phyloP scores from a whole-genome alignment of 2,113 vertebrate genomes.

The Limnothrissa miodon region DNA sequence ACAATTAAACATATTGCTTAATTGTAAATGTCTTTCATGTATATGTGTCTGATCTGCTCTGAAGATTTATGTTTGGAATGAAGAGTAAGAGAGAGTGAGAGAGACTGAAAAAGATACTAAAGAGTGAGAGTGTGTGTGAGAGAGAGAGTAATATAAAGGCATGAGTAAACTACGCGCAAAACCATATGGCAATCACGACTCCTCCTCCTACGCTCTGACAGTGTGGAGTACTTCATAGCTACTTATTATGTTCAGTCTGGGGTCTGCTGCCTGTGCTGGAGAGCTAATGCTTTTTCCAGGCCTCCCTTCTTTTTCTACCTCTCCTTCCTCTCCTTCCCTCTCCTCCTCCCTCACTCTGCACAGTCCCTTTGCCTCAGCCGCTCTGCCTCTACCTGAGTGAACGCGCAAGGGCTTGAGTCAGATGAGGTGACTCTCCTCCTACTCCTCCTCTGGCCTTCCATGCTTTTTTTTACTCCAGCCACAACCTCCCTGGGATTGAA shows the following conservation, averaged over 20 bases:
- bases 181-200: constrained; percentile 36
- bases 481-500: neutral
- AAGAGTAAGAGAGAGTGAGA: neutral
- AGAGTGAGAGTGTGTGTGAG: neutral
- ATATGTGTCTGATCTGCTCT: neutral
- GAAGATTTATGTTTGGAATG: neutral
- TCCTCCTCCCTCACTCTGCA: neutral
- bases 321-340: neutral
- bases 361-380: neutral
- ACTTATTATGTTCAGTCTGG: constrained; percentile 46
- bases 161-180: constrained; percentile 4
- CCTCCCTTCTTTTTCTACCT: neutral
- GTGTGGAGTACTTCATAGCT: constrained; percentile 29
- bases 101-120: neutral
- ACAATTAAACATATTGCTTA: neutral
- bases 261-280: constrained; percentile 29
- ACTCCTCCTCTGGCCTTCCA: neutral
- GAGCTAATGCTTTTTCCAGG: constrained; percentile 44
- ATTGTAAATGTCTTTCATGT: neutral
- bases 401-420: constrained; percentile 5
- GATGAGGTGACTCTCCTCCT: constrained; percentile 10
- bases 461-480: neutral
- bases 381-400: neutral
- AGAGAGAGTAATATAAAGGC: neutral
- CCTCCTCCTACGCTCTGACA: constrained; percentile 37